phyloP scores from a whole-genome alignment of 2,113 vertebrate genomes.

The Hydrolagus affinis region DNA sequence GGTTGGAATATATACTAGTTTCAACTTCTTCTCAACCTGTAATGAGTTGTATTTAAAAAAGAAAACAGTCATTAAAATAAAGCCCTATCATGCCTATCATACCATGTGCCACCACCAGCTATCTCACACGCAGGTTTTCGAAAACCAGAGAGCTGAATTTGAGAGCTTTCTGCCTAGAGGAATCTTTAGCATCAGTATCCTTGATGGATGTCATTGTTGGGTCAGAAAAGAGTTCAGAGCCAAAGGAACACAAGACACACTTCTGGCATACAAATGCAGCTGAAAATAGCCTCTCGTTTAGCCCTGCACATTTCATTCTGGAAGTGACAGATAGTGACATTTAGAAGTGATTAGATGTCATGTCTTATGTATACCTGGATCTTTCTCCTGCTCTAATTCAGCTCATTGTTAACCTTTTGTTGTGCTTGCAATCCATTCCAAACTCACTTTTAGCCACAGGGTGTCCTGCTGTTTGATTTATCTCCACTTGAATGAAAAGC shows the following conservation, averaged over 20 bases:
- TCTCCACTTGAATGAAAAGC: not conserved
- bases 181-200: not conserved
- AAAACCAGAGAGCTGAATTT: not conserved
- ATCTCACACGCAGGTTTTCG: not conserved
- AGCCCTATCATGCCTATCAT: not conserved
- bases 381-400: not conserved
- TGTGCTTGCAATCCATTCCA: not conserved
- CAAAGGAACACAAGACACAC: not conserved
- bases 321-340: not conserved
- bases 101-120: not conserved
- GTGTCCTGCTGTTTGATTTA: not conserved
- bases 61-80: not conserved
- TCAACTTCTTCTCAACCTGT: not conserved
- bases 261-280: not conserved
- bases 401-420: not conserved
- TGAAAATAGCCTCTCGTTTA: not conserved
- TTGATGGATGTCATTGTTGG: slow-evolving; percentile 19
- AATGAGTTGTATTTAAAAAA: not conserved
- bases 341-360: slow-evolving; percentile 2
- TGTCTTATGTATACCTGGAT: not conserved
- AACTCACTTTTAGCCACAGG: not conserved
- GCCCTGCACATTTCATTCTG: not conserved
- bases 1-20: not conserved
- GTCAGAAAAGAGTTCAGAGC: not conserved
- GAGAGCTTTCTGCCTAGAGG: not conserved